Base-by-base conservation (phyloP, 2,797 vertebrate genomes). In the Danio kyathit region DNA sequence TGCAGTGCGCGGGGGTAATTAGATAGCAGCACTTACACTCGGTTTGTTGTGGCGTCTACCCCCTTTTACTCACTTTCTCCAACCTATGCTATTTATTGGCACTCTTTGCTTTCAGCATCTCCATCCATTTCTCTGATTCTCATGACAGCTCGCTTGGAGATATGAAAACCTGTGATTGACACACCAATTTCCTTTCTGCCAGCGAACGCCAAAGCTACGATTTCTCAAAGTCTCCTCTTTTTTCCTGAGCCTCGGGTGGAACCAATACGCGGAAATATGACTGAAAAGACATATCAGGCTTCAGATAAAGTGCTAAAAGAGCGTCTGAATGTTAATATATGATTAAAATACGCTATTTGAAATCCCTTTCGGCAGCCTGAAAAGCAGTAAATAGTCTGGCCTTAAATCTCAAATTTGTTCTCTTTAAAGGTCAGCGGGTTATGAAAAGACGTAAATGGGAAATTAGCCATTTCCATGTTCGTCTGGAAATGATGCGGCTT, bases 131-230 rank as follows among this genome's bases (percentile, higher is more conserved):
- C 78, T 80, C 80, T 82, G 82, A 83, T 85, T 83, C 82, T 80
- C 75, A 76, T 84, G 87, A 87, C 88, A 85, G 86, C 84, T 84
- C 69, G 84, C 84, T 84, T 57, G 83, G 74, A 88, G 89, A 90
- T 90, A 90, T 89, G 89, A 89, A 86, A 86, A 85, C 86, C 86
- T 81, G 66, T 89, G 89, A 90, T 84, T 90, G 89, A 89, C 89
- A 87, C 85, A 82, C 84, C 89, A 90, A 90, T 90, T 90, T 90
- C 88, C 86, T 87, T 85, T 84, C 88, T 89, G 88, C 87, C 88
- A 87, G 76, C 79, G 75, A 54, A 54, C 79, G 43, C 82, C 85
- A 81, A 83, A 83, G 84, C 79, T 75, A 82, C 61, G 79, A 87
- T 86, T 88, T 88, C 85, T 90, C 87, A 88, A 88, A 87, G 87